phyloP scores from a whole-genome alignment of 2,888 invertebrate genomes.

The Gasteruption jaculator region DNA sequence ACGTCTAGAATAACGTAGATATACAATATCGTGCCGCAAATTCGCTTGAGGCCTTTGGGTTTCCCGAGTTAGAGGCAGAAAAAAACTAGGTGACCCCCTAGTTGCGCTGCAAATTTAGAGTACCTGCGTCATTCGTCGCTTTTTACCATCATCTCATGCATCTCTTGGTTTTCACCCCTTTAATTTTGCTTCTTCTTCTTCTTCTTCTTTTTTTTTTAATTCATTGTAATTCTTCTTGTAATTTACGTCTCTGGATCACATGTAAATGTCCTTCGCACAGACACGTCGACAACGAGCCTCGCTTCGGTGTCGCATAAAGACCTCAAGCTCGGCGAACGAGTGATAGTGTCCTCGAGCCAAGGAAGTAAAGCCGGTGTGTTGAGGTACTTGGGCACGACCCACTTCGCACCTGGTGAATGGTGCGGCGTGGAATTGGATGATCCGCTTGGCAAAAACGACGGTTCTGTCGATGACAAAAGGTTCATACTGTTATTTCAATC shows the following conservation, averaged over 20 bases:
- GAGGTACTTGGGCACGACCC: constrained; percentile 79
- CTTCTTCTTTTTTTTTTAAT: neutral
- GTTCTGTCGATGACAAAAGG: constrained; percentile 88
- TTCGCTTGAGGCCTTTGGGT: too few relatives aligned
- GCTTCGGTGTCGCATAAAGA: constrained; percentile 55
- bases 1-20: too few relatives aligned
- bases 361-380: constrained; percentile 87
- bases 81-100: too few relatives aligned
- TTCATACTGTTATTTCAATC: too few relatives aligned
- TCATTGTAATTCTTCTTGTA: too few relatives aligned
- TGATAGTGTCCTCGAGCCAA: constrained; percentile 81
- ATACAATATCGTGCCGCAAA: too few relatives aligned
- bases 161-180: too few relatives aligned
- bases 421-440: constrained; percentile 94
- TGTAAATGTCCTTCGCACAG: too few relatives aligned
- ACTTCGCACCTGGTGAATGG: constrained; percentile 92
- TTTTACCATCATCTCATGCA: neutral
- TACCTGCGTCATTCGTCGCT: constrained; percentile 11
- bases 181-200: neutral
- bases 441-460: constrained; percentile 92
- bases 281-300: constrained; percentile 55
- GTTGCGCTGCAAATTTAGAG: too few relatives aligned
- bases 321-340: constrained; percentile 82
- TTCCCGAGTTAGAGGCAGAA: too few relatives aligned
- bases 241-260: too few relatives aligned